These are phyloP conservation scores for Gnathonemus echidnorhynchus DNA, from an alignment of 2,113 vertebrate genomes.

Conservation along the genomic window DNA sequence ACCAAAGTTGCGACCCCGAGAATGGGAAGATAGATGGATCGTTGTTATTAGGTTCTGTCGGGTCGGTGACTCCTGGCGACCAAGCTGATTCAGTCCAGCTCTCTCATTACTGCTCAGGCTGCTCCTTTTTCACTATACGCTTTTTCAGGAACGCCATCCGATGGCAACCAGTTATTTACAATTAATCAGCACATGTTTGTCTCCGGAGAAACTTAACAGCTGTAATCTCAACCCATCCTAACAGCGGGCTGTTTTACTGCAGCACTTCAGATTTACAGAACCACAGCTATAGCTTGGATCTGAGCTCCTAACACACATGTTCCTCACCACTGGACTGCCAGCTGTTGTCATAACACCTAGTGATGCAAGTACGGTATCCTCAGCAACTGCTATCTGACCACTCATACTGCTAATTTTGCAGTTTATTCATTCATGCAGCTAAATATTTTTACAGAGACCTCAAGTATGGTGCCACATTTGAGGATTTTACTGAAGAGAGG, in stretches of 20 bases:
- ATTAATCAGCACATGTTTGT: neutral
- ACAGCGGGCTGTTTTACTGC: neutral
- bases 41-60: neutral
- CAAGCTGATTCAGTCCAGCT: neutral
- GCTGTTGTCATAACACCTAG: neutral
- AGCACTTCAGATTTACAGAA: neutral
- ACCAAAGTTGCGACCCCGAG: neutral
- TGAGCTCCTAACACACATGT: neutral
- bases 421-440: neutral
- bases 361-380: neutral
- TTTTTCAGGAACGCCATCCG: neutral
- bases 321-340: neutral
- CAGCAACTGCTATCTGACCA: neutral
- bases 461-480: neutral
- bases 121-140: neutral
- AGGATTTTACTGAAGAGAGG: neutral
- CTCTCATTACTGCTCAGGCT: neutral
- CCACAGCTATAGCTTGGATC: neutral
- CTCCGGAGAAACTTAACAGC: neutral
- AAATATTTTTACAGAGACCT: neutral
- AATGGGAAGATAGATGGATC: neutral
- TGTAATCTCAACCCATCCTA: neutral
- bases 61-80: neutral
- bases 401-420: neutral
- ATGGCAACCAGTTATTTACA: neutral